phyloP scores from a whole-genome alignment of 2,888 invertebrate species.

The Cabera pusaria region DNA sequence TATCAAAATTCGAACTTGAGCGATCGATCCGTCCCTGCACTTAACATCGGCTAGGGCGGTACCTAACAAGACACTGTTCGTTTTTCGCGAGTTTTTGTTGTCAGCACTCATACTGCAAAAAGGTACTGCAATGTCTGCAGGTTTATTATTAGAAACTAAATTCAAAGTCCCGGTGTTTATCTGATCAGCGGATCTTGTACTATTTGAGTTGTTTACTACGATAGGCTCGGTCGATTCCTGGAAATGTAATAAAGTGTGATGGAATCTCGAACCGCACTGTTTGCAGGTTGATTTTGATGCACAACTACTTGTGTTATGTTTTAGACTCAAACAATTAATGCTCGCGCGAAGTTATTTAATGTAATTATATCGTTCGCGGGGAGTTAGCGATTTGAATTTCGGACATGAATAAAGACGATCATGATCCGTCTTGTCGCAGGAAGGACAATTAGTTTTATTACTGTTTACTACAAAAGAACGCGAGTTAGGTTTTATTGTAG shows the following conservation, averaged over 20 bases:
- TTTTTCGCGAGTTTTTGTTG: neutral
- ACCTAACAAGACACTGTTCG: constrained; percentile 1
- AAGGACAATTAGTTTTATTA: neutral
- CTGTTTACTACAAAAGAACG: constrained; percentile 1
- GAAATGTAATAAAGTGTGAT: neutral
- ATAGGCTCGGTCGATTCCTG: neutral
- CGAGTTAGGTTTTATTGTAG: neutral
- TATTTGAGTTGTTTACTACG: neutral
- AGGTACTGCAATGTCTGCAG: neutral
- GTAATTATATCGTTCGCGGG: constrained; percentile 1
- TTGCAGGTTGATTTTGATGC: neutral
- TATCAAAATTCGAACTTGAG: constrained; percentile 16
- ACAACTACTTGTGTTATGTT: constrained; percentile 1
- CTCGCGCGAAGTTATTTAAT: constrained; percentile 1
- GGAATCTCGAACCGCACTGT: neutral
- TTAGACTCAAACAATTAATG: constrained; percentile 1
- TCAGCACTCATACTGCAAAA: constrained; percentile 2
- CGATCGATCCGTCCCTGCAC: neutral
- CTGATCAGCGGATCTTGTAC: neutral
- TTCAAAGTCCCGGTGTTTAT: neutral
- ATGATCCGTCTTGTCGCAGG: neutral
- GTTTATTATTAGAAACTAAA: neutral
- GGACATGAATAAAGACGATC: constrained; percentile 1
- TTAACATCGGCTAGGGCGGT: constrained; percentile 2
- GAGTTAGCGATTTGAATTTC: neutral